phyloP scores from a whole-genome alignment of 1,140 invertebrate species.

The Adelges cooleyi region DNA sequence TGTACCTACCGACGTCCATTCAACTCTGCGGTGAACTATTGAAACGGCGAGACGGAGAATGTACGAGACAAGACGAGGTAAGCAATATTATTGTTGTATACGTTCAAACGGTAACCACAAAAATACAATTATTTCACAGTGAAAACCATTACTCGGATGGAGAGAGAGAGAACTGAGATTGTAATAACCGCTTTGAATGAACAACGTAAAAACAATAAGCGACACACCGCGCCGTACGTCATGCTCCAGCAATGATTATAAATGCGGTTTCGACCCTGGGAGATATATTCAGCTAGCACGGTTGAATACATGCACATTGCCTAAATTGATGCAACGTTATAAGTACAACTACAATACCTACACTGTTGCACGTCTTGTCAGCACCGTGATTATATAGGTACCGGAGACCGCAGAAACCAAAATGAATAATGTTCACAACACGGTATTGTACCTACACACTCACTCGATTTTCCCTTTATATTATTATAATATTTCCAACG shows the following conservation, averaged over 20 bases:
- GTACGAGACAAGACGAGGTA: too few species aligned
- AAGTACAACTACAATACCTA: neutral
- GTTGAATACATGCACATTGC: neutral
- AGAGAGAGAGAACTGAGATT: too few species aligned
- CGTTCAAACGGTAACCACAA: neutral
- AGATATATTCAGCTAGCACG: neutral
- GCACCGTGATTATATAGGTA: neutral
- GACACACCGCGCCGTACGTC: neutral
- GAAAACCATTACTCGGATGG: neutral
- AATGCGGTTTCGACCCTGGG: conserved; percentile 1
- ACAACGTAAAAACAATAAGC: conserved; percentile 4
- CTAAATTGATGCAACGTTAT: neutral
- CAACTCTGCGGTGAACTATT: too few species aligned
- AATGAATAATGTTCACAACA: neutral
- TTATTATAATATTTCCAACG: too few species aligned
- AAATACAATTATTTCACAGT: conserved; percentile 3
- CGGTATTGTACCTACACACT: too few species aligned
- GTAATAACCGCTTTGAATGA: too few species aligned
- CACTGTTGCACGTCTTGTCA: neutral
- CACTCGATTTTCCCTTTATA: too few species aligned
- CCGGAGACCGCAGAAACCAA: neutral
- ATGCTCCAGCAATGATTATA: conserved; percentile 3
- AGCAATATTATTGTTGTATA: too few species aligned
- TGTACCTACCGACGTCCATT: too few species aligned
- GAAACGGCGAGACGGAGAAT: too few species aligned